These are phyloP conservation scores for Saturnia pavonia DNA, from an alignment of 2,888 invertebrate species.

Conservation along the genomic window DNA sequence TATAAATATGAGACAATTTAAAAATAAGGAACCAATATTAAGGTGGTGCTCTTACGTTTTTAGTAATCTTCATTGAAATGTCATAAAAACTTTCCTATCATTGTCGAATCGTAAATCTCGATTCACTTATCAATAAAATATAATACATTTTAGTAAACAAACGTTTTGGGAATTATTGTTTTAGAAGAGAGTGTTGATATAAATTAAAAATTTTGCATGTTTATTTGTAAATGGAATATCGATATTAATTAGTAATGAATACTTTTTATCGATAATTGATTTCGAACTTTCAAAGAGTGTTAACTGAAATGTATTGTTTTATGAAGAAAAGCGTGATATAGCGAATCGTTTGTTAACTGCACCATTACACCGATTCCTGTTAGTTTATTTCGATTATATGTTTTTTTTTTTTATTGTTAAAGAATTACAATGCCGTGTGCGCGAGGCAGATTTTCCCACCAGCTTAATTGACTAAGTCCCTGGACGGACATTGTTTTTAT, in stretches of 20 bases:
- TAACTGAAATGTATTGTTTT: not conserved
- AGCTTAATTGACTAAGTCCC: conserved; percentile 64
- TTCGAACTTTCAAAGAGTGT: not conserved
- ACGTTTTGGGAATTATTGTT: not conserved
- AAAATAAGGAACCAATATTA: conserved; percentile 47
- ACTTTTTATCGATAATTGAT: conserved; percentile 4
- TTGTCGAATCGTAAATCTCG: conserved; percentile 11
- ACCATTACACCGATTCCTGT: conserved; percentile 45
- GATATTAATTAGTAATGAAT: not conserved
- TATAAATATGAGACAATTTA: conserved; percentile 35
- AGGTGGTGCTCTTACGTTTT: conserved; percentile 48
- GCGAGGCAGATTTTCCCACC: conserved; percentile 76
- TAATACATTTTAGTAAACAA: not conserved
- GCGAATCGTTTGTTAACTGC: conserved; percentile 18
- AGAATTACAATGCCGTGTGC: conserved; percentile 69
- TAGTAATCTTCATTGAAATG: conserved; percentile 22
- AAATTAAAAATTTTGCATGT: no score
- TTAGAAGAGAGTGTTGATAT: not conserved
- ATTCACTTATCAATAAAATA: conserved; percentile 15
- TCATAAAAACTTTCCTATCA: conserved; percentile 5
- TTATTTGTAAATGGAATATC: not conserved
- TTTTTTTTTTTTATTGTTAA: conserved; percentile 51
- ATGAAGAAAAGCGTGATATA: conserved; percentile 8
- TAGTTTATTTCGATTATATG: conserved; percentile 44
- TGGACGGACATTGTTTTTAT: conserved; percentile 53